phyloP scores from a whole-genome alignment of 2,113 vertebrate genomes.

The Antidorcas marsupialis region DNA sequence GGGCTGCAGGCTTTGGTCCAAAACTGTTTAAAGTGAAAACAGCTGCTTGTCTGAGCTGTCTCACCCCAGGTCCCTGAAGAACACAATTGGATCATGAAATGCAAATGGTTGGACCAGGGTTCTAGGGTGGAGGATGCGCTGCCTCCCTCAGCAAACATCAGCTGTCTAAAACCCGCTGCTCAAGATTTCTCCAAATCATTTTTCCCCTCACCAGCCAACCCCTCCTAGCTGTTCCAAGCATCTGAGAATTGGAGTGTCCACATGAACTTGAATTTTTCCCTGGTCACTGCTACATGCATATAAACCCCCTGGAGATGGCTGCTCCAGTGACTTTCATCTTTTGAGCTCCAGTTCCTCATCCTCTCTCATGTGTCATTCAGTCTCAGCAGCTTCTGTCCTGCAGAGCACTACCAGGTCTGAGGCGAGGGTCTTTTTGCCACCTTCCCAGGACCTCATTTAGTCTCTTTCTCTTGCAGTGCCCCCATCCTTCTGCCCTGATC shows the following conservation, averaged over 20 bases:
- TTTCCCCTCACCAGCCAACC: not conserved
- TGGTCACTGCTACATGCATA: not conserved
- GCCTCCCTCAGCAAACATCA: not conserved
- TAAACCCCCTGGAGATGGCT: not conserved
- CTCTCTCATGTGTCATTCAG: not conserved
- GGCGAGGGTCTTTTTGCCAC: not conserved
- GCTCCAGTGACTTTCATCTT: not conserved
- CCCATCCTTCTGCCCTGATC: not conserved
- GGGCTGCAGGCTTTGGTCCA: slow-evolving; percentile 41
- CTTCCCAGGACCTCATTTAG: not conserved
- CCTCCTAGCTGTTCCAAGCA: not conserved
- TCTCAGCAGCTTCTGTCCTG: not conserved
- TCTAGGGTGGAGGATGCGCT: not conserved
- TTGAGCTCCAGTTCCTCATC: not conserved
- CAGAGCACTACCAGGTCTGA: not conserved
- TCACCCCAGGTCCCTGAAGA: not conserved
- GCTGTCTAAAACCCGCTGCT: not conserved
- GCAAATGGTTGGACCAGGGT: not conserved
- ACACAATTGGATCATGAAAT: not conserved
- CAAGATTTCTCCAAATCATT: not conserved
- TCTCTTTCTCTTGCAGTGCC: not conserved
- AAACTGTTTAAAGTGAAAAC: slow-evolving; percentile 55
- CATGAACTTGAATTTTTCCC: not conserved
- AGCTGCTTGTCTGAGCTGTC: slow-evolving; percentile 20
- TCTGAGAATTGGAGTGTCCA: not conserved